A percentile compares a stretch with the other conserved stretches of the same genome.
Conservation (phyloP, 2,113 vertebrate species). For the Gadus chalcogrammus region DNA sequence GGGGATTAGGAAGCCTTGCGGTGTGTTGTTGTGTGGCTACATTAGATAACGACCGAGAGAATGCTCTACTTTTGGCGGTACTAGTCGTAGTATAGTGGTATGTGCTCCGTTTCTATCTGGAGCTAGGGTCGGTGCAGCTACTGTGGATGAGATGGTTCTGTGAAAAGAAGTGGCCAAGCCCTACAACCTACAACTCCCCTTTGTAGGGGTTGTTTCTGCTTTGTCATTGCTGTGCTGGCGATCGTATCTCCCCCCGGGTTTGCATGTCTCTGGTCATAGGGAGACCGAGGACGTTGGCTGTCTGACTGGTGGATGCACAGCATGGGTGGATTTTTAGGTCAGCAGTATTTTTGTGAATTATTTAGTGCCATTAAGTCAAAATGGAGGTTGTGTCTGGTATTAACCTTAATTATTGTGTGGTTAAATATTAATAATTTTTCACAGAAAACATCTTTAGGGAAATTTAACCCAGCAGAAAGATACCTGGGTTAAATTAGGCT, state of each 20-base stretch:
- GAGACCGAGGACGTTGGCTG: background rate
- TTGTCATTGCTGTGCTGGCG: conserved; percentile 44
- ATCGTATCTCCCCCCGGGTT: conserved; percentile 11
- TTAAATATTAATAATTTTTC: background rate
- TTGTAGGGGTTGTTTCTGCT: conserved; percentile 37
- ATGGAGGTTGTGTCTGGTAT: background rate
- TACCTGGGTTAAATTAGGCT: too few relatives aligned
- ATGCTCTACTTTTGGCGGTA: conserved; percentile 21
- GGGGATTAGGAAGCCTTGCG: background rate
- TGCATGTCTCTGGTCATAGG: background rate
- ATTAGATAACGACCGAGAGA: conserved; percentile 15
- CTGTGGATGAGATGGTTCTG: conserved; percentile 30
- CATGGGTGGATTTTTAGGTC: too few relatives aligned
- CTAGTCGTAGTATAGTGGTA: conserved; percentile 6
- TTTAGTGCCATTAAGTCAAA: too few relatives aligned
- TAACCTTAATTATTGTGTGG: background rate
- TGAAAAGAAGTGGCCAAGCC: conserved; percentile 35
- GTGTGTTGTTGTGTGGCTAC: background rate
- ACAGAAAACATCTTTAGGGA: too few relatives aligned
- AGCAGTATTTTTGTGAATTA: too few relatives aligned
- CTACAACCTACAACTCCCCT: conserved; percentile 14
- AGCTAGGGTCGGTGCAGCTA: conserved; percentile 7
- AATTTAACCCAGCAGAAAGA: too few relatives aligned
- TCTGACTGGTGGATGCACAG: too few relatives aligned
- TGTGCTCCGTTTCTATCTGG: conserved; percentile 1